Conservation (phyloP, 2,797 vertebrate species). For the Eulemur mongoz region DNA sequence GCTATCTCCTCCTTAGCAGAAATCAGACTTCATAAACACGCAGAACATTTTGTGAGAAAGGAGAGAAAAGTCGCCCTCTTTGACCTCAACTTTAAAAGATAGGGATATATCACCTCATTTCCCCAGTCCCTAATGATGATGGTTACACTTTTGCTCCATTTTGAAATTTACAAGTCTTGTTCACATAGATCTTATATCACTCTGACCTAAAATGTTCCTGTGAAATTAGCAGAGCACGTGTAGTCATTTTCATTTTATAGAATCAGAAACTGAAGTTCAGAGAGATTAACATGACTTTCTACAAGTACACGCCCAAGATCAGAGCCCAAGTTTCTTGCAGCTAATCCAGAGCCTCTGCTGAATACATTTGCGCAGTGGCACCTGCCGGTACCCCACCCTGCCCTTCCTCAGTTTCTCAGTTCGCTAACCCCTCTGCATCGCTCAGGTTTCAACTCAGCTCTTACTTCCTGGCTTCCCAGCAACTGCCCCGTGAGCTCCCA, state of each 20-base stretch:
- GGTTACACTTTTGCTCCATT: neutral
- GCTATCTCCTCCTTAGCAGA: neutral
- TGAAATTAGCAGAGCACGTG: neutral
- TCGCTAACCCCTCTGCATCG: neutral
- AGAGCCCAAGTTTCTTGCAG: neutral
- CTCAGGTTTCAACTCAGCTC: neutral
- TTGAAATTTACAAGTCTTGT: neutral
- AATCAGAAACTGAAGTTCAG: neutral
- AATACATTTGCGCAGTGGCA: accelerated
- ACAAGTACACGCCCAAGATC: no score
- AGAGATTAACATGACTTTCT: neutral
- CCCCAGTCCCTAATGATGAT: neutral
- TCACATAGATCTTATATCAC: neutral
- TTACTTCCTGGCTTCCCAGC: neutral
- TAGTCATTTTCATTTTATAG: constrained; percentile 1
- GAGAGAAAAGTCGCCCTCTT: neutral
- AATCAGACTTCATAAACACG: neutral
- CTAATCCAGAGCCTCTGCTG: neutral
- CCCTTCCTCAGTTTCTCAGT: neutral
- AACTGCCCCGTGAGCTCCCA: accelerated
- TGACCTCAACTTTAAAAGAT: constrained; percentile 5
- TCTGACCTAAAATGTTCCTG: neutral
- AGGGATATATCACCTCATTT: neutral
- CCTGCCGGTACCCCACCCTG: neutral
- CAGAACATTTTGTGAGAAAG: neutral